Conservation (phyloP, 2,888 invertebrate genomes). For the Drosophila mimetica region DNA sequence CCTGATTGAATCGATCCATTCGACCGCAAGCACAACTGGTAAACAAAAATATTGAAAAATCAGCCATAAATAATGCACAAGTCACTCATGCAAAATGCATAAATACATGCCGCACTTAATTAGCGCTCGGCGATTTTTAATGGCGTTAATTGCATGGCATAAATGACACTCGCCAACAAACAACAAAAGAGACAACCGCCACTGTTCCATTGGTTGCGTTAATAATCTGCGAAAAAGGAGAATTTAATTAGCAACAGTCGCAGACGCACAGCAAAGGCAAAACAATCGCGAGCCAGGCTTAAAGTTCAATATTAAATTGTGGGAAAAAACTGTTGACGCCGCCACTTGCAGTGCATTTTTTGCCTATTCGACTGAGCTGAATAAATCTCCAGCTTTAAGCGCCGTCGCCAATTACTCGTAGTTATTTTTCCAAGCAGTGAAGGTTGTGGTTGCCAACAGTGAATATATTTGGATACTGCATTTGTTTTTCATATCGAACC, state of each 20-base stretch:
- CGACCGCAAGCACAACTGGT: constrained; percentile 7
- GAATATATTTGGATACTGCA: neutral
- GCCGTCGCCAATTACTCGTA: neutral
- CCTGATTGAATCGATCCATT: constrained; percentile 26
- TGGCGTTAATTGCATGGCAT: constrained; percentile 68
- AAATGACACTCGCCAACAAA: constrained; percentile 51
- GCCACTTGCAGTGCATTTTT: constrained; percentile 4
- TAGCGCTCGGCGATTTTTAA: constrained; percentile 66
- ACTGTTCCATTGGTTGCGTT: constrained; percentile 34
- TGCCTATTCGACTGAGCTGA: neutral
- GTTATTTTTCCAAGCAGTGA: neutral
- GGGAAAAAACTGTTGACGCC: constrained; percentile 10
- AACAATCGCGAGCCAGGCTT: constrained; percentile 23
- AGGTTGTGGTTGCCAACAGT: neutral
- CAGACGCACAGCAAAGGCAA: constrained; percentile 23
- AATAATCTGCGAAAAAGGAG: constrained; percentile 46
- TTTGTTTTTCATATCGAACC: too few species aligned
- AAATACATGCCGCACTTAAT: constrained; percentile 58
- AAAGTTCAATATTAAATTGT: constrained; percentile 29
- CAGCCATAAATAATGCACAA: constrained; percentile 28
- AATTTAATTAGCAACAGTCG: constrained; percentile 66
- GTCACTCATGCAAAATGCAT: constrained; percentile 34
- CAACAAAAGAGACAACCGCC: constrained; percentile 17
- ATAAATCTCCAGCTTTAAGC: constrained; percentile 18
- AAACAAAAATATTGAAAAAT: constrained; percentile 21